These are phyloP conservation scores for Cygnus buccinator DNA, from an alignment of 2,113 vertebrate genomes.

Conservation along the genomic window DNA sequence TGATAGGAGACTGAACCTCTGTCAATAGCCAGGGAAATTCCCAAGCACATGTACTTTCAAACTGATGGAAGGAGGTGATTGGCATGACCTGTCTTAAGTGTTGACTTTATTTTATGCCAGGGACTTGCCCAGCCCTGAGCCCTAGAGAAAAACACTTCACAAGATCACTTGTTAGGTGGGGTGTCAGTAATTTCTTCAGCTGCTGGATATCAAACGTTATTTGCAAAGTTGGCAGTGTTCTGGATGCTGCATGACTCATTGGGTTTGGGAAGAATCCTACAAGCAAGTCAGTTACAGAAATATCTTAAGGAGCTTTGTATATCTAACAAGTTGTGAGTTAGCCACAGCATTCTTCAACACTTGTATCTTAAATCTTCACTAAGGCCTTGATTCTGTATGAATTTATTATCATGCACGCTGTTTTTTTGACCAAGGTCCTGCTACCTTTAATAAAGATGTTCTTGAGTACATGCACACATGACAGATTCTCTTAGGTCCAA, in stretches of 20 bases:
- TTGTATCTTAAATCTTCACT: neutral
- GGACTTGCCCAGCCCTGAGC: neutral
- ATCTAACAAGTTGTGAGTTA: neutral
- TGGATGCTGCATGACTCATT: conserved; percentile 12
- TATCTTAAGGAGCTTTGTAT: neutral
- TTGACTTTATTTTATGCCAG: conserved; percentile 6
- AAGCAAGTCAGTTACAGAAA: neutral
- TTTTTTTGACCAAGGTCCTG: neutral
- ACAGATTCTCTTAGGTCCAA: neutral
- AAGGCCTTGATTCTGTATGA: neutral
- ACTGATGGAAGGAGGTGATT: neutral
- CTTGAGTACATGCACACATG: neutral
- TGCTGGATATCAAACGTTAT: conserved; percentile 36
- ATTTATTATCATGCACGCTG: neutral
- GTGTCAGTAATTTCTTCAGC: conserved; percentile 17
- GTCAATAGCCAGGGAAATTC: neutral
- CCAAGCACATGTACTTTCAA: neutral
- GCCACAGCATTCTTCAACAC: neutral
- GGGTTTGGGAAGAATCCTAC: neutral
- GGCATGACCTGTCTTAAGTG: neutral
- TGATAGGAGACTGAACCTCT: neutral
- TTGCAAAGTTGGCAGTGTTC: neutral
- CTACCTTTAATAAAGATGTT: neutral
- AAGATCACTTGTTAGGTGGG: conserved; percentile 28
- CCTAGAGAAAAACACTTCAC: conserved; percentile 9